These are phyloP conservation scores for Bradypus variegatus DNA, from an alignment of 2,797 vertebrate genomes.

Conservation along the genomic window DNA sequence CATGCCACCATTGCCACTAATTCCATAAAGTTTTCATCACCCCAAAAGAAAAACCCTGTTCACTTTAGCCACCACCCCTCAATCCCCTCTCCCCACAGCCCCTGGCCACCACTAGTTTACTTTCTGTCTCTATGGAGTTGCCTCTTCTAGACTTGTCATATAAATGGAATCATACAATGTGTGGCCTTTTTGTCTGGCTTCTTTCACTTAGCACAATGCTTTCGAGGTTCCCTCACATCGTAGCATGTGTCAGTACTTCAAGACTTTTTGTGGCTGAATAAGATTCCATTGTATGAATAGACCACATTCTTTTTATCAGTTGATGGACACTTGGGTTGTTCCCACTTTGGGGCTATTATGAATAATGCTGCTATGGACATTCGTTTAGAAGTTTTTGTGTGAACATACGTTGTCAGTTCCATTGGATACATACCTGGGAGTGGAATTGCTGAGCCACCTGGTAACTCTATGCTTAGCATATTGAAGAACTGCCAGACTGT, in stretches of 20 bases:
- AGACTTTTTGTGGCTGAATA: not conserved
- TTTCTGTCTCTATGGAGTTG: not conserved
- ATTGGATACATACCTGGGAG: not conserved
- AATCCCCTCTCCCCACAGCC: not conserved
- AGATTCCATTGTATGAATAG: not conserved
- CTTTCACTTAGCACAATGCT: not conserved
- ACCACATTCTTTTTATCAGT: not conserved
- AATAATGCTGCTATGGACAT: not conserved
- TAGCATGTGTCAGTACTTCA: not conserved
- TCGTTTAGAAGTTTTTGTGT: not conserved
- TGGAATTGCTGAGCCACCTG: not conserved
- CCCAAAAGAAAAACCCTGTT: not conserved
- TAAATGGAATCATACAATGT: not conserved
- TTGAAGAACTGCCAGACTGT: not conserved
- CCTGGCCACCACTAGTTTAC: not conserved
- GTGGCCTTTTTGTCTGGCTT: not conserved
- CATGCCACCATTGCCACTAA: not conserved
- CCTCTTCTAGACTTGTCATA: not conserved
- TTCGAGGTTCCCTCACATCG: not conserved
- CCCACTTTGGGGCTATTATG: not conserved
- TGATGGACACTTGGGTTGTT: not conserved
- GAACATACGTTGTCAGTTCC: not conserved
- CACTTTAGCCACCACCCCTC: not conserved
- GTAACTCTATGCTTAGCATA: not conserved
- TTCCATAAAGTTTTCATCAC: not conserved